Evolutionary conservation across 2,797 vertebrate genomes (phyloP), one percentile per base, ranked within the genome.

Genomic region (Sebastes kiyomatsui): DNA sequence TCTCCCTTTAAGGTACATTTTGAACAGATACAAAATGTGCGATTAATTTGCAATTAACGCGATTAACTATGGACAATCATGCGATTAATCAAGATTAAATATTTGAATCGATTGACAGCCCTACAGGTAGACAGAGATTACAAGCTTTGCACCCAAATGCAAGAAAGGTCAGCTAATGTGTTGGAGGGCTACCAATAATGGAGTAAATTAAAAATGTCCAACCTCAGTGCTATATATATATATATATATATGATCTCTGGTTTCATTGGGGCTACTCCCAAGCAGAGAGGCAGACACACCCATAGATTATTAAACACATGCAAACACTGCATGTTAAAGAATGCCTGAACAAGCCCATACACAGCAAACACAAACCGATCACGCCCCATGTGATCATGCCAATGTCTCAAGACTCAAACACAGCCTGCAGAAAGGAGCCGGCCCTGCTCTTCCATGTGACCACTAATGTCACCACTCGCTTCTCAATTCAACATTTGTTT

Each of bases 341-440:
- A 23, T 25, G 66, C 5, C 67, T 59, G 38, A 80, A 72, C 75
- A 76, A 55, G 76, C 42, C 70, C 16, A 32, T 6, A 27, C 80
- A 76, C 14, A 16, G 42, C 72, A 77, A 77, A 74, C 58, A 85
- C 38, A 18, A 46, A 38, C 30, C 14, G 14, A 72, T 23, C 54
- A 54, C 27, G 0, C 32, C 76, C 49, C 16, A 46, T 22, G n/a
- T 9, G 4, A n/a, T 38, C 35, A 38, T 38, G 35, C 32, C 32
- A 11, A 42, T 23, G 62, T 58, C 28, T 59, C 6, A 27, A 22
- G 71, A 68, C 35, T 18, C 18, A 18, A 28, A 25, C 4, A 5
- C 62, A 58, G 67, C 73, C 82, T 59, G 61, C 66, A 71, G 66
- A 25, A 7, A 54, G 8, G 3, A 46, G 27, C 2, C 5, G 49